These are phyloP conservation scores for Timema podura DNA, from an alignment of 2,888 invertebrate species.

Conservation along the genomic window DNA sequence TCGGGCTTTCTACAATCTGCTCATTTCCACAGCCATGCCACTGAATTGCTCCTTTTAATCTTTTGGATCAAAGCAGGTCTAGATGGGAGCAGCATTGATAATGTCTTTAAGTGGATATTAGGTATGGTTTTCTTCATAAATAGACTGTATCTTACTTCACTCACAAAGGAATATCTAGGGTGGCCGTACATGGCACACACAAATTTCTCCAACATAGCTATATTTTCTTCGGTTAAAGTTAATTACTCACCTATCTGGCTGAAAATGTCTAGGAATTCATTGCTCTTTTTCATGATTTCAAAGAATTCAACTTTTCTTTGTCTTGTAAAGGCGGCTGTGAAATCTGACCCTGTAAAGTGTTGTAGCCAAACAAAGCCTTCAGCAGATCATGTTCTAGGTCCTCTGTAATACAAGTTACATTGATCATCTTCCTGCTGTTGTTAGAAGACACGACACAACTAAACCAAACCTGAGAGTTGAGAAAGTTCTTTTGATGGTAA, in stretches of 20 bases:
- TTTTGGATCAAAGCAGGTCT: constrained; percentile 11
- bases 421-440: background rate
- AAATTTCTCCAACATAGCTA: constrained; percentile 12
- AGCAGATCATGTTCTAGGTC: background rate
- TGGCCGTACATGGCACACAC: constrained; percentile 4
- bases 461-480: constrained; percentile 11
- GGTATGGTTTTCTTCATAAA: constrained; percentile 6
- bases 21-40: background rate
- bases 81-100: constrained; percentile 6
- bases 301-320: background rate
- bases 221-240: constrained; percentile 5
- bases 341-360: no score
- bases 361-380: background rate
- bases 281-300: background rate
- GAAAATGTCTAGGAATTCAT: background rate
- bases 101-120: background rate
- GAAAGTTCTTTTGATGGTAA: constrained; percentile 11
- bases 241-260: constrained; percentile 4
- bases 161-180: constrained; percentile 1
- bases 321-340: no score
- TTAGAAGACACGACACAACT: constrained; percentile 2
- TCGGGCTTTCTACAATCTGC: background rate
- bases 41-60: background rate
- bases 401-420: background rate
- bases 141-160: constrained; percentile 6